A percentile compares a stretch with the other conserved stretches of the same genome.
phyloP scores from a whole-genome alignment of 2,113 vertebrate genomes.

The Lepus timidus region DNA sequence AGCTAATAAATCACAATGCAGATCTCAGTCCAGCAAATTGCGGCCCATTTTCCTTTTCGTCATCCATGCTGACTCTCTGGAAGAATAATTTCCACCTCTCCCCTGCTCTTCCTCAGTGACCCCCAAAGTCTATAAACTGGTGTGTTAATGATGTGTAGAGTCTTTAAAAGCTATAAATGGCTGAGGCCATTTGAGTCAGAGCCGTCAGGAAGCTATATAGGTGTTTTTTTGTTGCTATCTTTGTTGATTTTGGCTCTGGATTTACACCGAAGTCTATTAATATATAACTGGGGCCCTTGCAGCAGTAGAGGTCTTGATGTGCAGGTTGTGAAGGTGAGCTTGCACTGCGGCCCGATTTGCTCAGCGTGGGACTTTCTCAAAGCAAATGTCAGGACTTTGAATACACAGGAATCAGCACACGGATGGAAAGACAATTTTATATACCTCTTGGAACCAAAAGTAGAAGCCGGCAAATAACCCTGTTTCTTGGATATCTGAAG shows the following conservation, averaged over 20 bases:
- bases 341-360: slow-evolving; percentile 22
- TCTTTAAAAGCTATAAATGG: not conserved
- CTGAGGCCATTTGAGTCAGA: not conserved
- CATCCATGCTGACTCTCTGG: not conserved
- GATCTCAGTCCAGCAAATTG: not conserved
- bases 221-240: not conserved
- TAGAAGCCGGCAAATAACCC: slow-evolving; percentile 20
- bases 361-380: slow-evolving; percentile 41
- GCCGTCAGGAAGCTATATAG: not conserved
- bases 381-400: slow-evolving; percentile 63
- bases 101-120: not conserved
- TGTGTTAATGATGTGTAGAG: not conserved
- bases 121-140: not conserved
- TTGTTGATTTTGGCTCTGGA: slow-evolving; percentile 57
- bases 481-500: not conserved
- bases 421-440: slow-evolving; percentile 69
- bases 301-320: not conserved
- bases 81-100: not conserved
- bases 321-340: slow-evolving; percentile 30
- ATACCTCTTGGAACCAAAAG: slow-evolving; percentile 41
- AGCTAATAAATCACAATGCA: not conserved
- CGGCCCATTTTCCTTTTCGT: not conserved
- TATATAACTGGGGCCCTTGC: not conserved
- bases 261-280: slow-evolving; percentile 40
- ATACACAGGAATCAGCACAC: slow-evolving; percentile 60